Evolutionary conservation across 2,888 invertebrate species (phyloP).

Genomic region (Pammene fasciana): DNA sequence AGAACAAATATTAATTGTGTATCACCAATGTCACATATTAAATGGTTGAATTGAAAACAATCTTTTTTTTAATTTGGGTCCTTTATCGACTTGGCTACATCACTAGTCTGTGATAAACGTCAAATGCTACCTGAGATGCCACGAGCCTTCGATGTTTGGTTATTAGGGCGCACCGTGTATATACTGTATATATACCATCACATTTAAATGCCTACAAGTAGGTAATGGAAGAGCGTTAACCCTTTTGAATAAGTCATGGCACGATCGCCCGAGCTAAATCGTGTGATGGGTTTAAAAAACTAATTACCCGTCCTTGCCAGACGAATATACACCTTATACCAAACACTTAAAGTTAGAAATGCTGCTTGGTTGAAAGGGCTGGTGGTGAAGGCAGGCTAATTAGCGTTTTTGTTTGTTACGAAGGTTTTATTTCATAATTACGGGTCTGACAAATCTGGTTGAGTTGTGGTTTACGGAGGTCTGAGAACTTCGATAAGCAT

Average conservation of each 20-base stretch:
- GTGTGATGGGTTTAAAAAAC: constrained; percentile 31
- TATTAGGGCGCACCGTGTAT: no score
- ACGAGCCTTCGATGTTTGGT: no score
- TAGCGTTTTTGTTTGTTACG: constrained; percentile 21
- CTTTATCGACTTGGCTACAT: no score
- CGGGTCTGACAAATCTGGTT: constrained; percentile 1
- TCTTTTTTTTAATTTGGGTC: no score
- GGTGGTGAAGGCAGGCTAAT: constrained; percentile 20
- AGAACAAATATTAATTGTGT: no score
- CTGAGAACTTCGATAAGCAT: not conserved
- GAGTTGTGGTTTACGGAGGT: not conserved
- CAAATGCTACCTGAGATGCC: no score
- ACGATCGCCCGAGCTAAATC: constrained; percentile 23
- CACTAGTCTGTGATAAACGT: no score
- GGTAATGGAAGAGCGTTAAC: constrained; percentile 15
- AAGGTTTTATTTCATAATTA: constrained; percentile 13
- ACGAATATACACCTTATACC: not conserved
- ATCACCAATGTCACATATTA: no score
- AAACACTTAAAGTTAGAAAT: not conserved
- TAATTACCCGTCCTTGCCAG: constrained; percentile 18
- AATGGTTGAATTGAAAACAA: no score
- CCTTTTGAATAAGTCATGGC: constrained; percentile 30
- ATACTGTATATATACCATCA: no score
- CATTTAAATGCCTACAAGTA: not conserved
- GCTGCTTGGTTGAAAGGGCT: not conserved